Evolutionary conservation across 2,797 vertebrate genomes (phyloP).

Genomic region (Menidia menidia): DNA sequence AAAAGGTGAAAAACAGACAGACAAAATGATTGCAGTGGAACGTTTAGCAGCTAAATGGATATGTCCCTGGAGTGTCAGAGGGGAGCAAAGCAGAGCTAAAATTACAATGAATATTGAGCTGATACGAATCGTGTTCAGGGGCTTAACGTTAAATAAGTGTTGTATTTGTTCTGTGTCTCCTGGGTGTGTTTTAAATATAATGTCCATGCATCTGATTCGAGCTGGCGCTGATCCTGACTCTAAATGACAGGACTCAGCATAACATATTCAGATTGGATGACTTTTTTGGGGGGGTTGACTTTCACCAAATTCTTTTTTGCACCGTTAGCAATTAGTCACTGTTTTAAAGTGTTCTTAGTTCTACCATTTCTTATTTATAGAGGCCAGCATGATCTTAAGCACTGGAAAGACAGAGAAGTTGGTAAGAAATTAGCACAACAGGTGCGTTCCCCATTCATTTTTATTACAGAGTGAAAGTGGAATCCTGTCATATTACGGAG

Average conservation of each 20-base stretch:
- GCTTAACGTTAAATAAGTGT: not conserved
- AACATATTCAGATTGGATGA: not conserved
- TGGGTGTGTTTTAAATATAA: conserved; percentile 8
- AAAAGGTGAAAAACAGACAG: too few relatives aligned
- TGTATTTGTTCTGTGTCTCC: not conserved
- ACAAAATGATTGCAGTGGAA: conserved; percentile 3
- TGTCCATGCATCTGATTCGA: not conserved
- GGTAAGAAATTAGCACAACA: too few relatives aligned
- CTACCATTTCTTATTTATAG: too few relatives aligned
- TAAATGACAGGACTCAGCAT: not conserved
- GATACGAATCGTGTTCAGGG: conserved; percentile 1
- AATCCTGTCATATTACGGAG: too few relatives aligned
- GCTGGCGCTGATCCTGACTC: not conserved
- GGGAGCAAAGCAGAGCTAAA: conserved; percentile 20
- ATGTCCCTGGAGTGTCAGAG: not conserved
- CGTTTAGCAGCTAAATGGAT: conserved; percentile 8
- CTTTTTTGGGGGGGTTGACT: not conserved
- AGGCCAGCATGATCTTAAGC: too few relatives aligned
- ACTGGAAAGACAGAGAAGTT: too few relatives aligned
- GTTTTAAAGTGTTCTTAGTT: not conserved
- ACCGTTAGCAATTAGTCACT: not conserved
- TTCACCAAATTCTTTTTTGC: not conserved
- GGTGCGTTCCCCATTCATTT: too few relatives aligned
- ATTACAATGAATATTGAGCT: conserved; percentile 2
- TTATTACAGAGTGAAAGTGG: too few relatives aligned